Conservation (phyloP, 1,140 invertebrate genomes). For the Paralvinella palmiformis region DNA sequence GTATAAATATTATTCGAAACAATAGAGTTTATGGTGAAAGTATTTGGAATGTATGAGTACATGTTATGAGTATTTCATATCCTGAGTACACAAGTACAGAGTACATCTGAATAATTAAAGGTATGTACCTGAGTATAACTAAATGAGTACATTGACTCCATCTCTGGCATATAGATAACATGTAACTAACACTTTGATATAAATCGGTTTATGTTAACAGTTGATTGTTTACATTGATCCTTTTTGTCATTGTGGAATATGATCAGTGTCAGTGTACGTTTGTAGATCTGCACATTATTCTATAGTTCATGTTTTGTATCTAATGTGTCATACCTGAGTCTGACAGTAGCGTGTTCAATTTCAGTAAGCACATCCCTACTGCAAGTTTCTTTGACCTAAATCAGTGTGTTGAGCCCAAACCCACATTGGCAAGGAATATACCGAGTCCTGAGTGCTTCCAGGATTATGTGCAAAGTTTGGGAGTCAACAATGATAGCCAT, state of each 20-base stretch:
- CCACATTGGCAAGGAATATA: not conserved
- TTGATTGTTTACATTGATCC: not conserved
- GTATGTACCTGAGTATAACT: too few relatives aligned
- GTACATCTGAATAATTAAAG: too few relatives aligned
- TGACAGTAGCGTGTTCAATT: not conserved
- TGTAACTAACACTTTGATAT: too few relatives aligned
- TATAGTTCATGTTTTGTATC: not conserved
- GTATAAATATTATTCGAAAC: too few relatives aligned
- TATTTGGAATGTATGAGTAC: too few relatives aligned
- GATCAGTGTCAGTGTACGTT: not conserved
- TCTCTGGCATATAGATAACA: too few relatives aligned
- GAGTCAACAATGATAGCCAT: slow-evolving; percentile 11
- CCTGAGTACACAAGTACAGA: too few relatives aligned
- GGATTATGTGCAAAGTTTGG: not conserved
- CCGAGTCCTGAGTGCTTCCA: not conserved
- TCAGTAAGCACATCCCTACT: slow-evolving; percentile 12
- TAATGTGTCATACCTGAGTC: not conserved
- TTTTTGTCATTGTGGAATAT: not conserved
- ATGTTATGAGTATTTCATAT: too few relatives aligned
- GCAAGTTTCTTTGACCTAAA: slow-evolving; percentile 1
- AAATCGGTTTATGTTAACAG: too few relatives aligned
- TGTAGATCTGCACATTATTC: not conserved
- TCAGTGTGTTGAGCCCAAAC: not conserved
- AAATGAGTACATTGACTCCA: too few relatives aligned
- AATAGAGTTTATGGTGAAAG: too few relatives aligned